Evolutionary conservation across 2,797 vertebrate genomes (phyloP).

Genomic region (Corythornis leucogaster): DNA sequence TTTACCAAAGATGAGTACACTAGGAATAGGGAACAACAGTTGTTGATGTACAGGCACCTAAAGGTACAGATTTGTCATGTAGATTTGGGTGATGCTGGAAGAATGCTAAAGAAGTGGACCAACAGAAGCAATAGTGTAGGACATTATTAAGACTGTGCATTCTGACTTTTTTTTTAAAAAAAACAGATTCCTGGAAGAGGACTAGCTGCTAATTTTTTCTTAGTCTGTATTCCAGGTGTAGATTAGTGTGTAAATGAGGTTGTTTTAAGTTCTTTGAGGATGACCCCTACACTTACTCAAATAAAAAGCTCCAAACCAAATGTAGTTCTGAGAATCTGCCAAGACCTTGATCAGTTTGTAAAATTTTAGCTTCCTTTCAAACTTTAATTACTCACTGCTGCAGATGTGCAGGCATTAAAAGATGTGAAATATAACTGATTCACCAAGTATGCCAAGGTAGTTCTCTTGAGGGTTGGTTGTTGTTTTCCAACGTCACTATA

Average conservation of each 20-base stretch:
- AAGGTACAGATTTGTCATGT: not conserved
- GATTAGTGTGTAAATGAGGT: not conserved
- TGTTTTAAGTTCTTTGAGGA: not conserved
- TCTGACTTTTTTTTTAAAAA: not conserved
- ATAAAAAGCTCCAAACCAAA: not conserved
- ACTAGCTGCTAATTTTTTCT: not conserved
- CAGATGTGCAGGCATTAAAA: slow-evolving; percentile 46
- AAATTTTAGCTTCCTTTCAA: slow-evolving; percentile 42
- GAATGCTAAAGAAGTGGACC: not conserved
- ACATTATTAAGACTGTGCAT: not conserved
- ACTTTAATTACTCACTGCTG: slow-evolving; percentile 3
- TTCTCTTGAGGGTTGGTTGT: slow-evolving; percentile 12
- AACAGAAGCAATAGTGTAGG: not conserved
- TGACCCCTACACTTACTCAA: not conserved
- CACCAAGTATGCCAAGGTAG: not conserved
- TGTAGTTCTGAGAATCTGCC: not conserved
- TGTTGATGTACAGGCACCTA: not conserved
- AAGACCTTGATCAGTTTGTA: slow-evolving; percentile 6
- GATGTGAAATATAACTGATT: slow-evolving; percentile 37
- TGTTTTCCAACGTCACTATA: slow-evolving; percentile 13
- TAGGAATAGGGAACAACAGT: not conserved
- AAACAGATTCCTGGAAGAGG: not conserved
- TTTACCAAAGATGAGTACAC: not conserved
- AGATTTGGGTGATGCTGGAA: not conserved
- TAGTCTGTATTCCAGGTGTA: not conserved